These are phyloP conservation scores for Dascillus cervinus DNA, from an alignment of 2,888 invertebrate genomes.

Conservation along the genomic window DNA sequence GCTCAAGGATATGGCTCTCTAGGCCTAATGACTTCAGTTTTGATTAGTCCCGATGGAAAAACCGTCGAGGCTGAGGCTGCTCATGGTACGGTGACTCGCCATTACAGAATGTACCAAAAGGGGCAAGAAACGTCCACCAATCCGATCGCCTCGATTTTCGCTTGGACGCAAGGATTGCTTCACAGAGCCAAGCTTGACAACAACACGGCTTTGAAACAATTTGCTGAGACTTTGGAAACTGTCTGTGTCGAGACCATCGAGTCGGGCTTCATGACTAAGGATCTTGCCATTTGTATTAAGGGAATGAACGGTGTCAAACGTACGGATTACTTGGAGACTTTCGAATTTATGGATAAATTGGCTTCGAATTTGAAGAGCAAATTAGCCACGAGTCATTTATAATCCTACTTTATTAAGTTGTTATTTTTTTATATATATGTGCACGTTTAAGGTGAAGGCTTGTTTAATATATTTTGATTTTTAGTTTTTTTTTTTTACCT, in stretches of 20 bases:
- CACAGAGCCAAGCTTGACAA: constrained; percentile 92
- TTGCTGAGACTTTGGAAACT: constrained; percentile 78
- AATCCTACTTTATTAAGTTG: too few species aligned
- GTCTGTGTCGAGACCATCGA: constrained; percentile 95
- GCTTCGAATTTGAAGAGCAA: constrained; percentile 77
- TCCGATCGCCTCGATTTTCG: constrained; percentile 98
- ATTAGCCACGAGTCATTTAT: too few species aligned
- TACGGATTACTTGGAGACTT: constrained; percentile 90
- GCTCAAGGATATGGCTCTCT: constrained; percentile 96
- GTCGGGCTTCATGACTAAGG: constrained; percentile 93
- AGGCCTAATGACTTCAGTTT: constrained; percentile 96
- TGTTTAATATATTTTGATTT: too few species aligned
- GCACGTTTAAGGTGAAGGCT: too few species aligned
- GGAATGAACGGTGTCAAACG: constrained; percentile 73
- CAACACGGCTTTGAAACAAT: constrained; percentile 66
- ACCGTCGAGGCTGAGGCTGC: constrained; percentile 98
- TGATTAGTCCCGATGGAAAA: constrained; percentile 95
- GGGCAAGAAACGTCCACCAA: constrained; percentile 98
- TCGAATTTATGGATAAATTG: constrained; percentile 92
- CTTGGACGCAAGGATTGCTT: constrained; percentile 90
- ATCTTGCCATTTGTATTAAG: constrained; percentile 96
- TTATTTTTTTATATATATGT: too few species aligned
- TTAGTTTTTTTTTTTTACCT: too few species aligned
- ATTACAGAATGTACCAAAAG: constrained; percentile 81
- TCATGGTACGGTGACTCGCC: constrained; percentile 93